These are phyloP conservation scores for Jacana jacana DNA, from an alignment of 2,113 vertebrate genomes.

Conservation along the genomic window DNA sequence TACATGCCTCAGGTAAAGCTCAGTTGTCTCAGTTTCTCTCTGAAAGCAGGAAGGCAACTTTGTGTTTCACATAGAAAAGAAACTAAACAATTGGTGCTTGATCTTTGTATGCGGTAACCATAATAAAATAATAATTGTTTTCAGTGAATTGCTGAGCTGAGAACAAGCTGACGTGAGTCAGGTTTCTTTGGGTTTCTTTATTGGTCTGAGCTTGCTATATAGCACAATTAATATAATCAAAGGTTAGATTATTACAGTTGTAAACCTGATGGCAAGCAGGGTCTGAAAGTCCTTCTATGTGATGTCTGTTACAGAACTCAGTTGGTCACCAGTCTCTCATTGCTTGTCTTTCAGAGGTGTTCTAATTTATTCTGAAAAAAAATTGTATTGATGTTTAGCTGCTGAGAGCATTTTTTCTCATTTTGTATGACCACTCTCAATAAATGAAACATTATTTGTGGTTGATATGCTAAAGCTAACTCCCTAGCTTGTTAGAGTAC, in stretches of 20 bases:
- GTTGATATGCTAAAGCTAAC: not conserved
- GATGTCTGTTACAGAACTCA: not conserved
- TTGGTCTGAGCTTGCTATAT: not conserved
- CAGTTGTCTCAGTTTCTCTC: not conserved
- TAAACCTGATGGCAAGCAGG: not conserved
- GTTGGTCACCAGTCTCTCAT: not conserved
- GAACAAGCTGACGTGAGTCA: accelerated
- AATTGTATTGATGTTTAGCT: not conserved
- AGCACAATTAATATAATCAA: not conserved
- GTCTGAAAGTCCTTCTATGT: not conserved
- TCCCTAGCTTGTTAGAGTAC: not conserved
- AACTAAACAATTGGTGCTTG: not conserved
- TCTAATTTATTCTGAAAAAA: not conserved
- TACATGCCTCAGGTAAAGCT: not conserved
- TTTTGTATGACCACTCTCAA: not conserved
- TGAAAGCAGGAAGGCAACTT: not conserved
- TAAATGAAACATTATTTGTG: not conserved
- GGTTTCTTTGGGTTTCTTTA: not conserved
- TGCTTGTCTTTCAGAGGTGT: not conserved
- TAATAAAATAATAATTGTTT: not conserved
- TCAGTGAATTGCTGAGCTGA: not conserved
- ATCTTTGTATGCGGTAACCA: not conserved
- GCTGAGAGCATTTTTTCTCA: not conserved
- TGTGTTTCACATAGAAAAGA: not conserved
- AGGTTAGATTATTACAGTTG: not conserved